Percentiles rank a stretch among this genome's conserved stretches.
Evolutionary conservation across 1,140 invertebrate genomes (phyloP).

Genomic region (Sycobia sp.): DNA sequence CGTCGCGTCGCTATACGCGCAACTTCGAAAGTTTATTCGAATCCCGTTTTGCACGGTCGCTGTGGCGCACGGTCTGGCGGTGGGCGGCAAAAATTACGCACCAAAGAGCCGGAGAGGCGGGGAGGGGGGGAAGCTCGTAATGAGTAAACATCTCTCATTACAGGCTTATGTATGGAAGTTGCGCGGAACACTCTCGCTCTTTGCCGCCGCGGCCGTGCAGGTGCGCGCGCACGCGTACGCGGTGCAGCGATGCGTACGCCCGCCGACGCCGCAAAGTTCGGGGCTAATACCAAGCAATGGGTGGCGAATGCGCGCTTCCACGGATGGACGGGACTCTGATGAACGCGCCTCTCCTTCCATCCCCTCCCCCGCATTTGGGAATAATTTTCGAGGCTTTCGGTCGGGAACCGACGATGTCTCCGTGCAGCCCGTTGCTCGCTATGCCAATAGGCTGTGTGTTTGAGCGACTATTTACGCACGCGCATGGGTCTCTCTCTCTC

Average conservation of each 20-base stretch:
- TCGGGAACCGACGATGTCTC: too few species aligned
- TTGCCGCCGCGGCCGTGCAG: background rate
- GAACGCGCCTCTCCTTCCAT: slow-evolving; percentile 18
- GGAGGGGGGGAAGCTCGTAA: slow-evolving; percentile 2
- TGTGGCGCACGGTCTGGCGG: too few species aligned
- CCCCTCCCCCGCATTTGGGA: slow-evolving; percentile 22
- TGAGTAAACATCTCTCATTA: slow-evolving; percentile 33
- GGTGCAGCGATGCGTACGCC: background rate
- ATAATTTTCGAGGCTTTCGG: slow-evolving; percentile 18
- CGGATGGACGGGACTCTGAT: slow-evolving; percentile 14
- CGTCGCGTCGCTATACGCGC: slow-evolving; percentile 18
- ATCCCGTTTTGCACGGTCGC: slow-evolving; percentile 26
- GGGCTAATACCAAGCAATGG: too few species aligned
- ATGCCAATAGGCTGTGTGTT: too few species aligned
- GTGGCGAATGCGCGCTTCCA: slow-evolving; percentile 1
- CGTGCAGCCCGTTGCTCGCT: too few species aligned
- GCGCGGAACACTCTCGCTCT: background rate
- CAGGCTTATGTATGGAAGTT: slow-evolving; percentile 10
- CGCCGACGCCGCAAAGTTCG: slow-evolving; percentile 9
- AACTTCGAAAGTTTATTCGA: slow-evolving; percentile 33
- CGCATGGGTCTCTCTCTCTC: too few species aligned
- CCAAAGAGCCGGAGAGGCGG: background rate
- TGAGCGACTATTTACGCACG: too few species aligned
- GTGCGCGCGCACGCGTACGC: slow-evolving; percentile 2
- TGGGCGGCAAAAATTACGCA: too few species aligned